Evolutionary conservation across 2,113 vertebrate species (phyloP), one percentile per base, ranked within the genome.

Genomic region (Taxidea taxus): DNA sequence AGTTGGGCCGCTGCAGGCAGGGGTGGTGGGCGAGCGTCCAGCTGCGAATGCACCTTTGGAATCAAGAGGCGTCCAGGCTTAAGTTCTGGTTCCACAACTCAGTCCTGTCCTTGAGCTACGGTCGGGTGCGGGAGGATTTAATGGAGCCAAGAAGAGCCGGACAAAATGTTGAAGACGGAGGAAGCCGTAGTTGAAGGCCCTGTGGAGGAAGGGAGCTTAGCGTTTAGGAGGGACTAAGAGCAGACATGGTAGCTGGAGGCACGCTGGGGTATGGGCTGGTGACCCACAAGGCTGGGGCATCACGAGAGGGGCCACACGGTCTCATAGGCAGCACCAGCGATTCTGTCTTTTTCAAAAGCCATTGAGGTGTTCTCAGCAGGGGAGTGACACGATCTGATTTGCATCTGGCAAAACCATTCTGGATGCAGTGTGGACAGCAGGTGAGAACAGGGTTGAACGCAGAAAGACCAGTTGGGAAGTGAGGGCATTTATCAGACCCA

Each of bases 131-230:
- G 66, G 51, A 42, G 56, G 34, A 21, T 39, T 29, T 51, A 1
- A 2, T 42, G 58, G 68, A 31, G 21, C 82, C 39, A 2, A 0
- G 49, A 37, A 27, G 49, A 60, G 37, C 21, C 2, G 25, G 29
- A 9, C 7, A 18, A 42, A 27, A 44, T 8, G 6, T 12, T 10
- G 14, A 20, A 23, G 42, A 31, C 9, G 0, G 1, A 68, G 49
- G 31, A 42, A 23, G 29, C 25, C 13, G 34, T 49, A 1, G 20
- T 2, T 2, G 27, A 18, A 62, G 86, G 27, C 37, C 29, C 78
- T 0, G 0, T 12, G 8, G 18, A 39, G 1, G 60, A 23, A 25
- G 89, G 2, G 11, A 25, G 8, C 25, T 0, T 8, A 15, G 25
- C 72, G 0, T 13, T 39, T 1, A 29, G 20, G 13, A 13, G 49